These are phyloP conservation scores for Lytechinus variegatus DNA, from an alignment of 35 echinoderm and acorn worm species.

Conservation along the genomic window DNA sequence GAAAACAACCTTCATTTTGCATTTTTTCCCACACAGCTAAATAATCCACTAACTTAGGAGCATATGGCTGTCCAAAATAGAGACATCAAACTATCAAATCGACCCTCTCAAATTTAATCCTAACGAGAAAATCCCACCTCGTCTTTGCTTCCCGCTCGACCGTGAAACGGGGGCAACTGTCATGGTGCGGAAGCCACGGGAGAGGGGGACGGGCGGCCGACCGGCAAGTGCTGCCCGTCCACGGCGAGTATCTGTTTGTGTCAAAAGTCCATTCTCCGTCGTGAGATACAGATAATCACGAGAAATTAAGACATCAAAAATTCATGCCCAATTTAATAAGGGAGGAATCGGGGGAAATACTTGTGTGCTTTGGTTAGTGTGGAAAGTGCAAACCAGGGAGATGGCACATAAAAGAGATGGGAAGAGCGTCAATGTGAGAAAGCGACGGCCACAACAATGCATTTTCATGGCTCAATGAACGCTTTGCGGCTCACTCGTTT, in stretches of 20 bases:
- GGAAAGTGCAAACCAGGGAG: not conserved
- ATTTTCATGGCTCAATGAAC: not conserved
- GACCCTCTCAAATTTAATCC: not conserved
- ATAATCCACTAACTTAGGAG: not conserved
- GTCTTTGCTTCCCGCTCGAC: not conserved
- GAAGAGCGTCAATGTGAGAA: not conserved
- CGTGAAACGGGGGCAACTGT: not conserved
- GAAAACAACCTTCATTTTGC: not conserved
- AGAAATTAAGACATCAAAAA: slow-evolving; percentile 20
- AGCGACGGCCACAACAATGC: not conserved
- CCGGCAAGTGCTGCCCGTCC: not conserved
- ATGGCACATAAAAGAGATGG: not conserved
- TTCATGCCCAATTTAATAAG: slow-evolving; percentile 19
- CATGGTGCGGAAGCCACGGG: not conserved
- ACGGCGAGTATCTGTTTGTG: not conserved
- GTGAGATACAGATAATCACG: not conserved
- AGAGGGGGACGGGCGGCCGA: not conserved
- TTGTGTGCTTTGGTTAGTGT: not conserved
- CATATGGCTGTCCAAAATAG: not conserved
- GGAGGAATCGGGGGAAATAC: slow-evolving; percentile 6
- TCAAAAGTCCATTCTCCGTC: not conserved
- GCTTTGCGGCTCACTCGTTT: not conserved
- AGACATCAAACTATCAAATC: slow-evolving; percentile 13
- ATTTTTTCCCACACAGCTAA: slow-evolving; percentile 2
- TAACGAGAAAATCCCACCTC: not conserved